These are phyloP conservation scores for Elgaria multicarinata DNA, from an alignment of 2,113 vertebrate species.

Conservation along the genomic window DNA sequence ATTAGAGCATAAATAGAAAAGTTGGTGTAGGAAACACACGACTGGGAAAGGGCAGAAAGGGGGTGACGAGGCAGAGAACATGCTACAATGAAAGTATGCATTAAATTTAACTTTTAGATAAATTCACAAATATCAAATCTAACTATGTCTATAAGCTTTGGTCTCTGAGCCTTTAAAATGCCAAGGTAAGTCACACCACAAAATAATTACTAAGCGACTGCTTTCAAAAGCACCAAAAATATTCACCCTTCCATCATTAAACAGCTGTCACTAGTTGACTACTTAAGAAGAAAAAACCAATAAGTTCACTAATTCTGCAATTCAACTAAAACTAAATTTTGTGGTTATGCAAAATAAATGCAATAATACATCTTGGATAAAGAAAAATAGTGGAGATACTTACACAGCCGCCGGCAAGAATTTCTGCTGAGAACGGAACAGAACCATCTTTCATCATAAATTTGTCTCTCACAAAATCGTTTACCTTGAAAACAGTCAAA, in stretches of 20 bases:
- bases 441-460: constrained; percentile 81
- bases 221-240: constrained; percentile 56
- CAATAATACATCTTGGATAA: constrained; percentile 9
- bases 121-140: constrained; percentile 55
- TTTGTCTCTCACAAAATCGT: constrained; percentile 91
- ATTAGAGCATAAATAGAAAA: constrained; percentile 60
- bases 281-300: constrained; percentile 66
- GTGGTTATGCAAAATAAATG: not conserved
- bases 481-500: constrained; percentile 80
- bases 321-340: constrained; percentile 70
- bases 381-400: constrained; percentile 74
- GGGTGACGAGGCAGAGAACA: constrained; percentile 55
- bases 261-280: constrained; percentile 46
- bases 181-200: constrained; percentile 38
- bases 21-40: constrained; percentile 57
- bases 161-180: constrained; percentile 48
- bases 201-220: constrained; percentile 11
- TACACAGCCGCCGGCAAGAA: constrained; percentile 89
- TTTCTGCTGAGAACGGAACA: constrained; percentile 83
- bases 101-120: constrained; percentile 63
- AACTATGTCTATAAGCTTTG: constrained; percentile 42
- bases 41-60: constrained; percentile 21
- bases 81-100: constrained; percentile 48
- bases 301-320: constrained; percentile 61
- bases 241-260: constrained; percentile 69